Base-by-base conservation (phyloP, 2,797 vertebrate genomes). In the Falco novaeseelandiae region DNA sequence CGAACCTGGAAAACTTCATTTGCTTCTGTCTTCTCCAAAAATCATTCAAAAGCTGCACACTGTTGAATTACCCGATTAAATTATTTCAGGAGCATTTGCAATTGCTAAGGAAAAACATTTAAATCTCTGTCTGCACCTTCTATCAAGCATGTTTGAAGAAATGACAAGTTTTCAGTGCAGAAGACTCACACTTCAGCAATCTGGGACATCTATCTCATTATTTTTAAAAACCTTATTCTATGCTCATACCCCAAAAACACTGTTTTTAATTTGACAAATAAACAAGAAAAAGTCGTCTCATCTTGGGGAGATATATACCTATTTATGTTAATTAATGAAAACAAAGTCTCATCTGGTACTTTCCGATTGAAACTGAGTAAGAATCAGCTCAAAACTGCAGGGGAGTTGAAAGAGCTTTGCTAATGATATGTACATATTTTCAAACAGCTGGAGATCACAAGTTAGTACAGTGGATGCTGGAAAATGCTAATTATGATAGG, bases 221-320 rank as follows among this genome's bases (percentile, higher is more conserved):
- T 70, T 96, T 93, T 95, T 79, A 66, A 96, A 88, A 26, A 11
- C 1, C 9, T 76, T 90, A 49, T 90, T 83, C 63, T 82, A 92
- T 74, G 17, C 14, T 93, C 9, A 48, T 67, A 54, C 5, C 59
- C n/a, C 13, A 29, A 84, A 90, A 2, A 7, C 30, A 83, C 70
- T 92, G 29, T 3, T 95, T 90, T 84, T 87, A 83, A 72, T 87
- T 71, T 94, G 85, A 91, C 92, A 91, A 88, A 96, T 92, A 89
- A 89, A 82, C 40, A 91, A 59, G 32, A 8, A 86, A 69, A 95
- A 54, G 8, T 52, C 80, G 70, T 91, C 49, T 82, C 32, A 88
- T 94, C 93, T 70, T 63, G n/a, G 7, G 23, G 36, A 14, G 4
- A 57, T 52, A 14, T 72, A 57, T 63, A 90, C 20, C 40, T 90